These are phyloP conservation scores for Drosophila tripunctata DNA, from an alignment of 2,888 invertebrate species.

Conservation along the genomic window DNA sequence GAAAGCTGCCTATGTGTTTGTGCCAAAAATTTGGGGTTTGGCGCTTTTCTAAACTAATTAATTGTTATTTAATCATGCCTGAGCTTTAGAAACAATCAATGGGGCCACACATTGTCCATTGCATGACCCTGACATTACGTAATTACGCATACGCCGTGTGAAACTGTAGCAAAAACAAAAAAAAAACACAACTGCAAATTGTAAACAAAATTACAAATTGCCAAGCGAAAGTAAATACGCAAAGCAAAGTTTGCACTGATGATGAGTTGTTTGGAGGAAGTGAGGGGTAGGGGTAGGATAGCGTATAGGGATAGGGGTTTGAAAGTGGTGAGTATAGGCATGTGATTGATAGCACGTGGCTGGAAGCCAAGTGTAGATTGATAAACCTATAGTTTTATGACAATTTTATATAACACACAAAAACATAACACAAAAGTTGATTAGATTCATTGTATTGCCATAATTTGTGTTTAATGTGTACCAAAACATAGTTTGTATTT, in stretches of 20 bases:
- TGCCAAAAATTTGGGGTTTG: slow-evolving; percentile 10
- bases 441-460: neutral
- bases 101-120: slow-evolving; percentile 46
- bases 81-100: slow-evolving; percentile 63
- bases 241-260: slow-evolving; percentile 33
- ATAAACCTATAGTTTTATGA: slow-evolving; percentile 20
- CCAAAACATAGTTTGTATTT: neutral
- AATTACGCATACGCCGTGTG: slow-evolving; percentile 67
- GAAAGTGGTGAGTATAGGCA: slow-evolving; percentile 14
- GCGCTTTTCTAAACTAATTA: slow-evolving; percentile 34
- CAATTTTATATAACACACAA: slow-evolving; percentile 32
- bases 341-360: slow-evolving; percentile 52
- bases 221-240: slow-evolving; percentile 43
- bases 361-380: slow-evolving; percentile 9
- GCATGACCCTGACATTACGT: slow-evolving; percentile 61
- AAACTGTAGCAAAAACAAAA: slow-evolving; percentile 20
- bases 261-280: neutral
- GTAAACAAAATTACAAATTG: slow-evolving; percentile 18
- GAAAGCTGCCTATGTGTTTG: slow-evolving; percentile 23
- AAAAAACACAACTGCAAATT: slow-evolving; percentile 1
- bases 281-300: neutral
- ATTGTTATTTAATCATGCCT: slow-evolving; percentile 68
- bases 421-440: slow-evolving; percentile 4
- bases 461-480: neutral
- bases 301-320: no score